phyloP scores from a whole-genome alignment of 1,140 invertebrate species.

The Batillaria attramentaria region DNA sequence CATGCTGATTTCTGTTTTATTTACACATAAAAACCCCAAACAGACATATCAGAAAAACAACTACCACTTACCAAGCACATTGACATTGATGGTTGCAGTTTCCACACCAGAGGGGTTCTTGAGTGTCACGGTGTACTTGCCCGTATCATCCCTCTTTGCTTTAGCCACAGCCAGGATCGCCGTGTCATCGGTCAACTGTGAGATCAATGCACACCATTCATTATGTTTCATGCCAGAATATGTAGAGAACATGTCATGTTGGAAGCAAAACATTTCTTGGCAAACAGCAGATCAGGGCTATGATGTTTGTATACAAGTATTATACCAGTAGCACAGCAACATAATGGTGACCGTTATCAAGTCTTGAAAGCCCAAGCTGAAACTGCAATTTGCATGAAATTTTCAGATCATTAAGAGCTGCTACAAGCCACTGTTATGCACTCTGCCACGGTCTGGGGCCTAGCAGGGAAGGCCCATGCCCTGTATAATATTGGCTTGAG shows the following conservation, averaged over 20 bases:
- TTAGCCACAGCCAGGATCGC: conserved; percentile 94
- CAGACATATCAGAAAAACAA: no score
- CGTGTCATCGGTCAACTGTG: conserved; percentile 86
- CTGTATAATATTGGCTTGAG: no score
- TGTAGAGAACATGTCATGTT: not conserved
- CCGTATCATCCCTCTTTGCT: conserved; percentile 90
- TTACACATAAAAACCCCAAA: not conserved
- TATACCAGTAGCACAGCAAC: not conserved
- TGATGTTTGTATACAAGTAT: not conserved
- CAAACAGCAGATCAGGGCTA: not conserved
- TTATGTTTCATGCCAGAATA: not conserved
- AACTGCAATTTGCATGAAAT: no score
- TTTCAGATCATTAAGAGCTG: no score
- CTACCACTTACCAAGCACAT: conserved; percentile 80
- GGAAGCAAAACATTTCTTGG: not conserved
- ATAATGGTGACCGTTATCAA: no score
- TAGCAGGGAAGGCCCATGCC: no score
- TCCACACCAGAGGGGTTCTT: conserved; percentile 96
- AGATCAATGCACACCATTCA: conserved; percentile 41
- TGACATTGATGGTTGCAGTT: conserved; percentile 93
- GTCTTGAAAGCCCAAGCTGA: no score
- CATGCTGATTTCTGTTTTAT: not conserved
- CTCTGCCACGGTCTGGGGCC: no score
- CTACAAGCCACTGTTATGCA: no score
- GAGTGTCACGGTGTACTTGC: conserved; percentile 92